Percentiles rank a stretch among this genome's conserved stretches.
Evolutionary conservation across 2,888 invertebrate genomes (phyloP).

Genomic region (Agonopterix arenella): DNA sequence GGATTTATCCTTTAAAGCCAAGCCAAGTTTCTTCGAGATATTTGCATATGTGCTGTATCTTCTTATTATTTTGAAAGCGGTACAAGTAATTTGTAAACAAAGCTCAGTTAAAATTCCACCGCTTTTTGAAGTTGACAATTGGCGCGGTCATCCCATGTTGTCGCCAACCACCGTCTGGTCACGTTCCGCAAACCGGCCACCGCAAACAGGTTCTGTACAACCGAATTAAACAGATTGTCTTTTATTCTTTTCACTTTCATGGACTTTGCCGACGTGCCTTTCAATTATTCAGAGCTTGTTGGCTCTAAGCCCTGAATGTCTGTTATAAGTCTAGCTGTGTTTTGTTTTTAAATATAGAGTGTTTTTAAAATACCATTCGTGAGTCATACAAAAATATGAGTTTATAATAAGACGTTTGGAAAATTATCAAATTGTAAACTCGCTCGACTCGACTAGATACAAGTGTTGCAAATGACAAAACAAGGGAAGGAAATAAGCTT

Average conservation of each 20-base stretch:
- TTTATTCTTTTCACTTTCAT: conserved; percentile 57
- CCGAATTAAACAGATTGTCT: conserved; percentile 47
- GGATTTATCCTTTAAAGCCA: too few species aligned
- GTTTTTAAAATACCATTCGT: background rate
- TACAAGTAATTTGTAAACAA: too few species aligned
- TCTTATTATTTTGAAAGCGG: too few species aligned
- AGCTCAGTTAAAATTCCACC: background rate
- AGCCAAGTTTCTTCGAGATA: too few species aligned
- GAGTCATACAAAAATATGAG: background rate
- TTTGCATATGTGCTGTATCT: too few species aligned
- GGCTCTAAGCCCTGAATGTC: conserved; percentile 43
- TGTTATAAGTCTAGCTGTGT: conserved; percentile 42
- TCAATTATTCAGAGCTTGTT: conserved; percentile 41
- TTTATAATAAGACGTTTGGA: background rate
- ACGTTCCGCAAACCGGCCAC: conserved; percentile 68
- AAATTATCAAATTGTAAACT: conserved; percentile 6
- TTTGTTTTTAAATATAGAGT: conserved; percentile 4
- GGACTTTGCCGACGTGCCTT: conserved; percentile 42
- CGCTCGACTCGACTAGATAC: conserved; percentile 34
- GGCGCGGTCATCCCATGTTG: conserved; percentile 39
- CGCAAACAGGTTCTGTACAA: conserved; percentile 60
- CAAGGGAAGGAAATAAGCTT: conserved; percentile 66
- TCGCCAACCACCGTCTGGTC: conserved; percentile 59
- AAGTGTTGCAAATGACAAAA: conserved; percentile 55
- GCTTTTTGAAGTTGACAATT: conserved; percentile 36